Base-by-base conservation (phyloP, 1,140 invertebrate species). In the Sminthurinus signatus region DNA sequence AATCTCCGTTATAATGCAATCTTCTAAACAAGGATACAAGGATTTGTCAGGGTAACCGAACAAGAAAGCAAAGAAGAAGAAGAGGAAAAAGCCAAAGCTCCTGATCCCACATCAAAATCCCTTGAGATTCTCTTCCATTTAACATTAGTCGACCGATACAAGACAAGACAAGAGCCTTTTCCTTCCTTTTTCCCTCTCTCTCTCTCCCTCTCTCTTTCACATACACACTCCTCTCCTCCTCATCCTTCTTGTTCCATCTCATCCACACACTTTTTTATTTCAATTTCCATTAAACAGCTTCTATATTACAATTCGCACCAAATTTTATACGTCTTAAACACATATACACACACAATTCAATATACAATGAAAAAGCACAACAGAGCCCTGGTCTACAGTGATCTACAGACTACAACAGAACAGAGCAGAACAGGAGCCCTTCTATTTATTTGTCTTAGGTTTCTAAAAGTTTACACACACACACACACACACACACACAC, bases 1-100 rank as follows among this genome's bases (percentile, higher is more conserved):
- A 70, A 70, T 70, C 69, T 67, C 62, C 65, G 64, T 70, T 70
- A 70, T 66, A 63, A 70, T 36, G 64, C 64, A 69, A 69, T 69
- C 67, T 69, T 61, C 55, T 69, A 69, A 69, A 63, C 61, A 63
- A 56, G 56, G 63, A 65, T 59, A 63, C 61, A 63, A 56, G 56
- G 63, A 65, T 59, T 60, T 59, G 15, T 23, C 8, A 23, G 31
- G 44, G n/a, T 23, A 52, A 39, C 36, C 8, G 36, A 14, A 19
- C 8, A 8, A 12, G 25, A 28, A 12, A 28, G 23, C 23, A 21
- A 54, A 14, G 5, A 54, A 25, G 25, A 15, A 54, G 51, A 14
- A 36, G 43, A 19, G 39, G 15, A 60, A 48, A 19, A 60, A 48
- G 57, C 43, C 39, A 60, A 48, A 60, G 57, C 43, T 60, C 17